Base-by-base conservation (phyloP, 2,888 invertebrate genomes). In the Taenaris catops region DNA sequence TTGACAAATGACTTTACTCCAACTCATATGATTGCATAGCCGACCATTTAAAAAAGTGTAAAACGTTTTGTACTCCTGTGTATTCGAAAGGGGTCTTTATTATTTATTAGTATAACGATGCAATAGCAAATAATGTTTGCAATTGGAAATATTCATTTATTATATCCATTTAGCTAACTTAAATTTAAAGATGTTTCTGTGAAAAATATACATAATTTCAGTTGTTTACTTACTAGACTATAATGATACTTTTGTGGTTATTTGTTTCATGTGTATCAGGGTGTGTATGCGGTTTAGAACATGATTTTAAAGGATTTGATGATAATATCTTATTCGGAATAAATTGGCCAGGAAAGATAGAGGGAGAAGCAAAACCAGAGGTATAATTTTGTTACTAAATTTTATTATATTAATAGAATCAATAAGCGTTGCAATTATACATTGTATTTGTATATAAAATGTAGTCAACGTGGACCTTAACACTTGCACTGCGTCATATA, bases 311-410 rank as follows among this genome's bases (percentile, higher is more conserved):
- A 70, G 94, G 92, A 23, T 94, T 96, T 59, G 96, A 96, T 69
- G 96, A 96, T 72, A 91, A 91, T 1, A 89, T 95, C 53, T 70
- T 94, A 28, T 96, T 93, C 64, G 92, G 91, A 70, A 91, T 96
- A 29, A 92, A 93, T 64, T 93, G 95, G 94, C 91, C 92, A 11
- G 91, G 93, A 48, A 41, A 66, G 34, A 58, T 65, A 0, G 73
- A 74, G 8, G 69, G 61, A 20, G 67, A 71, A 35, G 37, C 49
- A 25, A 58, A 58, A 34, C 48, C 55, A 10, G 61, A 71, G 66
- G 79, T 78, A 56, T 1, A 12, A 3, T n/a, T n/a, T 25, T 19
- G 2, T 3, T 19, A 19, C 10, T 9, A 6, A 16, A 16, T 8
- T 20, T 14, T 5, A 8, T 21, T n/a, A n/a, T n/a, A n/a, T n/a